Evolutionary conservation across 2,797 vertebrate species (phyloP), one percentile per base, ranked within the genome.

Genomic region (Pelodytes ibericus): DNA sequence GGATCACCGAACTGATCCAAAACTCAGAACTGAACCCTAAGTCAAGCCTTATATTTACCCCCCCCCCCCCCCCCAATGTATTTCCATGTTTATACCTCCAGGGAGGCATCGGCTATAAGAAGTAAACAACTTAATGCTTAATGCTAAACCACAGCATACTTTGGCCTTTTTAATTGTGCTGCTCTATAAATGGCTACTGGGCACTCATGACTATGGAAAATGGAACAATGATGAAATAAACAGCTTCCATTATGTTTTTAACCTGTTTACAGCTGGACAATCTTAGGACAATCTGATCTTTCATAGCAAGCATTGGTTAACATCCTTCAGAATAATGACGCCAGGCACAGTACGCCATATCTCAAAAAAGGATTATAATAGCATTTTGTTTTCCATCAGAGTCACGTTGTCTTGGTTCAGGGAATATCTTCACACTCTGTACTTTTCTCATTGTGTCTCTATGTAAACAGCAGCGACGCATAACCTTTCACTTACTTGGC

Each of bases 401-500:
- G 59, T 71, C 47, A 36, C 36, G 11, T 51, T 57, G 73, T 4
- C 24, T 8, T 49, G 56, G 22, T 63, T 20, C n/a, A 29, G 26
- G 74, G 59, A 57, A 44, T 63, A 41, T 49, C 29, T 41, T 78
- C 69, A 72, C 76, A 67, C 49, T 16, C 36, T 72, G 69, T 72
- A 27, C 67, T 77, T 30, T 71, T 25, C 63, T 61, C 39, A 73
- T 78, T 72, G 70, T 78, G 70, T 72, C 53, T 78, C 27, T 11
- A 24, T 16, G 30, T 72, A 72, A 78, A 77, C 75, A 77, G 49
- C 59, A n/a, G 15, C 41, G 49, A 27, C 5, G 31, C 20, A 31
- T 61, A 39, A 78, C 41, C 63, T 68, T 31, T 78, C 70, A 59
- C 70, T 29, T 71, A 78, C 24, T 78, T 72, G 56, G 70, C 70